These are phyloP conservation scores for Chelonia mydas DNA, from an alignment of 2,797 vertebrate species.

Conservation along the genomic window DNA sequence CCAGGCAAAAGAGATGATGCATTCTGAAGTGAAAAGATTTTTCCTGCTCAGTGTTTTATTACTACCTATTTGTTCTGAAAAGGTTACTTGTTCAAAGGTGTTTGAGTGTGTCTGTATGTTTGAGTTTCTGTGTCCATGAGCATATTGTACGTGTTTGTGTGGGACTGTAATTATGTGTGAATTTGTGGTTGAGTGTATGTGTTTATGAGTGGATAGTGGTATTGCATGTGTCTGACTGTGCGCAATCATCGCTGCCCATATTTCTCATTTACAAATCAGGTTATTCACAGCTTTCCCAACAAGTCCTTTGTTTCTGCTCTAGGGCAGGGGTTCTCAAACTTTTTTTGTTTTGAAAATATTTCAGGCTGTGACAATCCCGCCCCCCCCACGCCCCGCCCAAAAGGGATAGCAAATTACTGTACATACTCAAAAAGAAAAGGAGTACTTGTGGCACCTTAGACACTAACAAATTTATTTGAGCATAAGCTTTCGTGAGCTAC, in stretches of 20 bases:
- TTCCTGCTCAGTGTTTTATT: constrained; percentile 80
- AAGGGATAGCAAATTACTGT: not conserved
- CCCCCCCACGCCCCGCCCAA: not conserved
- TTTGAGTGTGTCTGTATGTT: constrained; percentile 14
- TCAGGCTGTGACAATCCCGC: not conserved
- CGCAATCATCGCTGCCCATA: not conserved
- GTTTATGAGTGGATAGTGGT: constrained; percentile 4
- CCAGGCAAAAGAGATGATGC: constrained; percentile 77
- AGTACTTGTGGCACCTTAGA: too few species aligned
- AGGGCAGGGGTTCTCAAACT: not conserved
- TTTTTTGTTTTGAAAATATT: not conserved
- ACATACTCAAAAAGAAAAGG: not conserved
- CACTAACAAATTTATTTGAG: too few species aligned
- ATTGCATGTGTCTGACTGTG: not conserved
- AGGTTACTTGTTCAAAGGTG: not conserved
- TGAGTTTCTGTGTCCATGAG: constrained; percentile 20
- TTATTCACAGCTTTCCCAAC: not conserved
- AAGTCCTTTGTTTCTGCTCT: not conserved
- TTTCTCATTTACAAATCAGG: not conserved
- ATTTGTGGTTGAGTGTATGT: constrained; percentile 27
- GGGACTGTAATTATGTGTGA: constrained; percentile 29
- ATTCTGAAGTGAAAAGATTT: constrained; percentile 85
- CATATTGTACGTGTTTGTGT: constrained; percentile 47
- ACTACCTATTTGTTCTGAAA: constrained; percentile 17
- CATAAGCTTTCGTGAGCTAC: too few species aligned